Base-by-base conservation (phyloP, 2,888 invertebrate species). In the Drosophila neonasuta region DNA sequence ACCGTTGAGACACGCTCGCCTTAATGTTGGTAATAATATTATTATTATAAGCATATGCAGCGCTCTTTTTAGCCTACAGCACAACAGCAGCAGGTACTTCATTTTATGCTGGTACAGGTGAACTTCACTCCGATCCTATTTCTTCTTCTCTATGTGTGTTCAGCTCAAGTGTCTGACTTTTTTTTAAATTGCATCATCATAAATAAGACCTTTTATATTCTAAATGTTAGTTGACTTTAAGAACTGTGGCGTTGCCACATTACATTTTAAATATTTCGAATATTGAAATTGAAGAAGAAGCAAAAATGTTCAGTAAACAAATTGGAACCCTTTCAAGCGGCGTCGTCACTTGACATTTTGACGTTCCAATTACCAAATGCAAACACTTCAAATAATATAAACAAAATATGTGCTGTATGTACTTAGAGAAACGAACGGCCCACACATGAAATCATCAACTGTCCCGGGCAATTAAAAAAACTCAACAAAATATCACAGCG, bases 41-140 rank as follows among this genome's bases (percentile, higher is more conserved):
- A 77, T 78, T 71, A 71, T 71, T 62, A 60, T 74, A 73, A 74
- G 74, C 66, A 68, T 62, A 74, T 61, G 71, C 75, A 74, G 71
- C 32, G 32, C 32, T 32, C 10, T 3, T 20, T 24, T 3, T 20
- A 13, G 55, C 55, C 55, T 10, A 13, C 9, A 32, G 55, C 55
- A 48, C 55, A 48, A 13, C 32, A 32, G 48, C 75, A 78, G 88
- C 89, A 88, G 88, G 89, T 89, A 88, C 88, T 88, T 86, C 62
- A 83, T 80, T 83, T 88, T 90, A 90, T 90, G 89, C 90, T 88
- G 90, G 90, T 89, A 89, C 90, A 90, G 90, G 90, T 90, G 90
- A 87, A 88, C 60, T 50, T 44, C 44, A 42, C 36, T 49, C 69
- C 46, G 29, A 24, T 24, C 24, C 52, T 48, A 58, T 36, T 34